phyloP scores from a whole-genome alignment of 2,113 vertebrate species.

The Nematolebias whitei region DNA sequence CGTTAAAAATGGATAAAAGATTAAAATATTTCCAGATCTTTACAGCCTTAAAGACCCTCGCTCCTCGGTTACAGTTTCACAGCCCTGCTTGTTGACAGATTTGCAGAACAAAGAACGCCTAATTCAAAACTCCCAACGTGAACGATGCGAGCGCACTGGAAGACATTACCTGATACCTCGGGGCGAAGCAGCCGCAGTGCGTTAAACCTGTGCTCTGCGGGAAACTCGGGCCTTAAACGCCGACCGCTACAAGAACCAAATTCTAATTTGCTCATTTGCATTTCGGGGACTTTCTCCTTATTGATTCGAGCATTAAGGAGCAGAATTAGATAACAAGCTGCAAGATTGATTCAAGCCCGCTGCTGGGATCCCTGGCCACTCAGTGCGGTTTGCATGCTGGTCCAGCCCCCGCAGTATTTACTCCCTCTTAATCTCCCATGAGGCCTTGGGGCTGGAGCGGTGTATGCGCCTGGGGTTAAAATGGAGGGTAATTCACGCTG shows the following conservation, averaged over 20 bases:
- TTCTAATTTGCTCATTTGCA: constrained; percentile 23
- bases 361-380: constrained; percentile 40
- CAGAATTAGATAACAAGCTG: constrained; percentile 29
- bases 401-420: constrained; percentile 54
- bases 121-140: neutral
- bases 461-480: constrained; percentile 64
- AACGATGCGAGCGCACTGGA: neutral
- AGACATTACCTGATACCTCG: neutral
- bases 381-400: constrained; percentile 36
- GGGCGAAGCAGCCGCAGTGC: neutral
- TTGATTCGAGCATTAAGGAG: constrained; percentile 1
- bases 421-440: constrained; percentile 65
- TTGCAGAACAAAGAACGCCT: neutral
- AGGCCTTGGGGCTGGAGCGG: constrained; percentile 60
- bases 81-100: neutral
- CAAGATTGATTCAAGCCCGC: constrained; percentile 26
- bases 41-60: neutral
- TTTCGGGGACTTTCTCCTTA: constrained; percentile 3
- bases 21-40: neutral
- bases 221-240: constrained; percentile 1
- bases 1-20: neutral
- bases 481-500: constrained; percentile 64
- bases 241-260: neutral
- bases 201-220: neutral
- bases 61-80: neutral